Percentiles rank a stretch among this genome's conserved stretches.
Conservation (phyloP, 1,140 invertebrate species). For the Agrypnia vestita region DNA sequence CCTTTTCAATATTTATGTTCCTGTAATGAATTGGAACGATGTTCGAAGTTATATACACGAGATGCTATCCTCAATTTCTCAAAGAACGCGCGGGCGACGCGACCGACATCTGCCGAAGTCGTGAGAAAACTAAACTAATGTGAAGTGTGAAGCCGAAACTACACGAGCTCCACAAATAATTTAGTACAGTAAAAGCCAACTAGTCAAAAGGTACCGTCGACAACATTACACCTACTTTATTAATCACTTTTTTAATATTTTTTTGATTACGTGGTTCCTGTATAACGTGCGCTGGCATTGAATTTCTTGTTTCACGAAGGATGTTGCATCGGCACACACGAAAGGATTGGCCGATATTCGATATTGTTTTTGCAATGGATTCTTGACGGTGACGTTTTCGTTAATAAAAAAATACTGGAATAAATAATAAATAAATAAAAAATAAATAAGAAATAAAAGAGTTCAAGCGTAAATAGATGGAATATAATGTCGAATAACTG, state of each 20-base stretch:
- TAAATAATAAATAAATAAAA: too few species aligned
- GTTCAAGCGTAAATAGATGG: too few species aligned
- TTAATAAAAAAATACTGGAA: neutral
- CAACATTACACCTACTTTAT: neutral
- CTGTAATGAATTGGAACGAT: too few species aligned
- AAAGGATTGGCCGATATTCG: neutral
- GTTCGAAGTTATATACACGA: too few species aligned
- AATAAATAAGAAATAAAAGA: neutral
- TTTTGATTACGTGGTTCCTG: neutral
- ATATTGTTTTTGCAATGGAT: neutral
- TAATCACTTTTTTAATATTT: neutral
- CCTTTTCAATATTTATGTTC: too few species aligned
- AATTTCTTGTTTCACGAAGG: neutral
- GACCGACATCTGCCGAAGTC: constrained; percentile 11
- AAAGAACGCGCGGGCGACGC: neutral
- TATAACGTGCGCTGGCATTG: neutral
- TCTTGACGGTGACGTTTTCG: constrained; percentile 11
- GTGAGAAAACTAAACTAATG: constrained; percentile 28
- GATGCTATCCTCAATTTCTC: too few species aligned
- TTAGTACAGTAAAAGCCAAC: neutral
- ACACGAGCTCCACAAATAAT: neutral
- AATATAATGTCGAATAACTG: too few species aligned
- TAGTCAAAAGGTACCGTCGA: neutral
- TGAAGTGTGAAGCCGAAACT: neutral
- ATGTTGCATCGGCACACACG: constrained; percentile 5